A percentile compares a stretch with the other conserved stretches of the same genome.
Evolutionary conservation across 2,888 invertebrate species (phyloP).

Genomic region (Lasioglossum oenotherae): DNA sequence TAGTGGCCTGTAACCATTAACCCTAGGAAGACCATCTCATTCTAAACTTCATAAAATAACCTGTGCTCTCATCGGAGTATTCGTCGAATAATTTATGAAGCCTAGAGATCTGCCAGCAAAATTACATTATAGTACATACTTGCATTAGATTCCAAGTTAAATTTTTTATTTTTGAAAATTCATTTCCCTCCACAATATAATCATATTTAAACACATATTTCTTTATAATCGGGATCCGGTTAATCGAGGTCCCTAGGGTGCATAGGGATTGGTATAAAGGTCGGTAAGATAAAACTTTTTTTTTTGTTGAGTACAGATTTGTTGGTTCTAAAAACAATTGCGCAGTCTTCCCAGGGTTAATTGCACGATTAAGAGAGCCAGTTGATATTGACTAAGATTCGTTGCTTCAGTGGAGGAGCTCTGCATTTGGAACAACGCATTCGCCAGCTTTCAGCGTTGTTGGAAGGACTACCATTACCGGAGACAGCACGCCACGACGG

Average conservation of each 20-base stretch:
- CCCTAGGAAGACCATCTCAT: background rate
- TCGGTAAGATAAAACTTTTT: background rate
- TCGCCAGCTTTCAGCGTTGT: constrained; percentile 68
- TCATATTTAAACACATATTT: no score
- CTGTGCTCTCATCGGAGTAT: background rate
- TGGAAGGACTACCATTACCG: constrained; percentile 70
- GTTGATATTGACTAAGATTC: background rate
- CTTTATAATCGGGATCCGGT: no score
- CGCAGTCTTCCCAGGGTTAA: background rate
- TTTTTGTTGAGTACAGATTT: background rate
- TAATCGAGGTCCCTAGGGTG: no score
- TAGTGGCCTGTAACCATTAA: background rate
- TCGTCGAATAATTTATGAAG: background rate
- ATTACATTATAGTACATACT: no score
- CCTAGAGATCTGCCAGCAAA: background rate
- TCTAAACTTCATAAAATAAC: background rate
- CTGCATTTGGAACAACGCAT: constrained; percentile 74
- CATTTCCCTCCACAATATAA: no score
- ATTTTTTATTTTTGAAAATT: no score
- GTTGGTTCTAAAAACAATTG: background rate
- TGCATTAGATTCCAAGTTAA: no score
- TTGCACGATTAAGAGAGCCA: background rate
- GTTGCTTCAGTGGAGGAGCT: constrained; percentile 74
- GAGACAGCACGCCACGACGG: constrained; percentile 13
- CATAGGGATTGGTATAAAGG: no score